Base-by-base conservation (phyloP, 2,888 invertebrate species). In the Drosophila rubida region DNA sequence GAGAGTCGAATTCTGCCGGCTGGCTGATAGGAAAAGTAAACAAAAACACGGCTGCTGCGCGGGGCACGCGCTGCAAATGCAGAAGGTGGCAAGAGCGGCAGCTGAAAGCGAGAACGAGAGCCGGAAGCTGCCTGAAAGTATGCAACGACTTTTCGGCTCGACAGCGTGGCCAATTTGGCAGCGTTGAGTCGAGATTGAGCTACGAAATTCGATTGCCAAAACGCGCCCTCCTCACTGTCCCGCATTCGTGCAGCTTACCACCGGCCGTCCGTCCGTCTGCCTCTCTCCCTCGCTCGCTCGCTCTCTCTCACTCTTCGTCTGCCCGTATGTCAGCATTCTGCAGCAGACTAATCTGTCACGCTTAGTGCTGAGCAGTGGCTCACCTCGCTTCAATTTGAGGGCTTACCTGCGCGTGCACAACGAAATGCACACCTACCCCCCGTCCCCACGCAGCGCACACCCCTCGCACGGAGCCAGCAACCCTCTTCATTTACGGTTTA, bases 401-500 rank as follows among this genome's bases (percentile, higher is more conserved):
- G 62, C 55, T 81, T 81, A 81, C 81, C 81, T 81, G 81, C 51
- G 81, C 66, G 58, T 41, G 55, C 16, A 35, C 62, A 2, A 62
- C 65, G 60, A 67, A 65, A 68, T 64, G 54, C 69, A 66, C 67
- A 68, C 73, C 74, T 63, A 54, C 35, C 64, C 45, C 54, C 63
- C 51, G n/a, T n/a, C 14, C 25, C 45, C 42, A 32, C 32, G 32
- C 3, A 22, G 39, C 9, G 8, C 22, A 19, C 32, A 32, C 32
- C n/a, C 32, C 32, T 11, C 19, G 1, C 3, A 19, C n/a, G n/a
- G 19, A 22, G 9, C n/a, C 13, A 53, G 45, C 87, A 82, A 82
- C 82, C 82, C 82, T 82, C 82, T 87, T 82, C 86, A 82, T 82
- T 82, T 81, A 85, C 68, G 87, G 87, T 78, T 82, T 85, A 87